Evolutionary conservation across 2,888 invertebrate genomes (phyloP).

Genomic region (Machimus rusticus): DNA sequence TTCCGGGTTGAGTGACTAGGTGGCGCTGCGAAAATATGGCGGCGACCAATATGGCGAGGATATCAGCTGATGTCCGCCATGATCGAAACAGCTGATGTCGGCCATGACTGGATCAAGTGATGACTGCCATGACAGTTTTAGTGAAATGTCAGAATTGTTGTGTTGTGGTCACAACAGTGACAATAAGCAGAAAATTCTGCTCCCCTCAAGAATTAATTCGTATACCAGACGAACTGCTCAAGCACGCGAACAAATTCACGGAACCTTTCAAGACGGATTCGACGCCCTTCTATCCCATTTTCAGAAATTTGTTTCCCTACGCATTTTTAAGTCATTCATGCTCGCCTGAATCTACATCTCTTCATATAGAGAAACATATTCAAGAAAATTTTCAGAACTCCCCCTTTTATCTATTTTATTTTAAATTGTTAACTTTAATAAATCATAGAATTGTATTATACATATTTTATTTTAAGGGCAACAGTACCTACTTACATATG

Average conservation of each 20-base stretch:
- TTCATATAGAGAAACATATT: not conserved
- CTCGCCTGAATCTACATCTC: not conserved
- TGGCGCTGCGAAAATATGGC: too few relatives aligned
- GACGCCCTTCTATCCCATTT: not conserved
- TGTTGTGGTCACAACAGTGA: too few relatives aligned
- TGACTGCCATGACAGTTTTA: too few relatives aligned
- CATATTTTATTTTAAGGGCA: too few relatives aligned
- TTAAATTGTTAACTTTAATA: not conserved
- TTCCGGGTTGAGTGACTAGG: too few relatives aligned
- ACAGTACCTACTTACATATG: too few relatives aligned
- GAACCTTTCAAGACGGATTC: not conserved
- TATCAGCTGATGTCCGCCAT: too few relatives aligned
- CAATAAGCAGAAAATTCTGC: slow-evolving; percentile 6
- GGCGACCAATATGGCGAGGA: too few relatives aligned
- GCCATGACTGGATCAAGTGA: too few relatives aligned
- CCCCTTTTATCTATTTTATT: not conserved
- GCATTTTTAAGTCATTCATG: not conserved
- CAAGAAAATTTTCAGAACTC: not conserved
- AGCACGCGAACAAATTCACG: not conserved
- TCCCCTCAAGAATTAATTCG: not conserved
- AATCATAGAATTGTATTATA: not conserved
- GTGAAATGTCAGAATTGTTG: too few relatives aligned
- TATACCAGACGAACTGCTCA: not conserved
- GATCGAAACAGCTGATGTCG: too few relatives aligned
- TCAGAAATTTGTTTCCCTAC: not conserved